Evolutionary conservation across 2,113 vertebrate genomes (phyloP).

Genomic region (Murina feae): DNA sequence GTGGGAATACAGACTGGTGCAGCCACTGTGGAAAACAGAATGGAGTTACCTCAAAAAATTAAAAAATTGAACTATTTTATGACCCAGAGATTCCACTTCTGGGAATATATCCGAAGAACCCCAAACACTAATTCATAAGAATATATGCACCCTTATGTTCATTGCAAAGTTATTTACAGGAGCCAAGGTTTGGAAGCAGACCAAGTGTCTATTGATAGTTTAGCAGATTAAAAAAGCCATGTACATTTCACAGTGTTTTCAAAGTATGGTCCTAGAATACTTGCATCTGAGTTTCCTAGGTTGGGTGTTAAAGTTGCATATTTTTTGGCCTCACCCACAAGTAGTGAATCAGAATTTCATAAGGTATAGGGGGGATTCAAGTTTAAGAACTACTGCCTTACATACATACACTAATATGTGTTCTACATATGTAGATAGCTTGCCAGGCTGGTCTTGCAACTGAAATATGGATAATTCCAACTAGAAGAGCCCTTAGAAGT

Average conservation of each 20-base stretch:
- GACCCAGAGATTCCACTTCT: not conserved
- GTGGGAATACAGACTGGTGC: not conserved
- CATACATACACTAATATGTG: not conserved
- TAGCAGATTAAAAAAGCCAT: not conserved
- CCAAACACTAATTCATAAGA: not conserved
- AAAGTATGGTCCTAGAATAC: not conserved
- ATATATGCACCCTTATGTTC: not conserved
- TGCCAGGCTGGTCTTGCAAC: not conserved
- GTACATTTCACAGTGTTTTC: not conserved
- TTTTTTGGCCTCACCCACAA: not conserved
- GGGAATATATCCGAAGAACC: not conserved
- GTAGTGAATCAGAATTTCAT: not conserved
- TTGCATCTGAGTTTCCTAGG: not conserved
- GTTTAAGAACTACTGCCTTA: not conserved
- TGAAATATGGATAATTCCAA: not conserved
- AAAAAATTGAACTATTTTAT: not conserved
- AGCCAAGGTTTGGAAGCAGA: not conserved
- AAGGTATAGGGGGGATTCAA: not conserved
- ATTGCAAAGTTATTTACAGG: not conserved
- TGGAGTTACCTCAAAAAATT: not conserved
- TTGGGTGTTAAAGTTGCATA: not conserved
- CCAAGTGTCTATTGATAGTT: not conserved
- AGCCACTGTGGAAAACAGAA: not conserved
- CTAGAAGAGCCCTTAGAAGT: not conserved
- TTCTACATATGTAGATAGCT: not conserved